phyloP scores from a whole-genome alignment of 1,140 invertebrate species.

The Pollicipes pollicipes region DNA sequence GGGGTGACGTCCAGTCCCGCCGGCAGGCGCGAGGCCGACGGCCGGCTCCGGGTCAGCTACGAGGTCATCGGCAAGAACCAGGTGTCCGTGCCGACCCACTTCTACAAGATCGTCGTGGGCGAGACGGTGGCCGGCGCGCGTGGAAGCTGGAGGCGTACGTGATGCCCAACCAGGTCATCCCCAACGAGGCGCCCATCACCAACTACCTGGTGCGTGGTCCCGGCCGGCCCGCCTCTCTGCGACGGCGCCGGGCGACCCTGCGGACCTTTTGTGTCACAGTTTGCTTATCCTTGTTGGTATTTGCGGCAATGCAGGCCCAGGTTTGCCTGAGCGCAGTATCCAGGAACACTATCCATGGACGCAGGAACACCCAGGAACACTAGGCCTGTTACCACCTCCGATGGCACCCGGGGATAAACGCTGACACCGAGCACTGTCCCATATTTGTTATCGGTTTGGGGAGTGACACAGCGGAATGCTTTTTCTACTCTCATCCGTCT shows the following conservation, averaged over 20 bases:
- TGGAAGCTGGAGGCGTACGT: conserved; percentile 83
- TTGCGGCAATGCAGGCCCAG: no score
- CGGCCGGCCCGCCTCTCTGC: background rate
- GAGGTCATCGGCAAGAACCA: conserved; percentile 87
- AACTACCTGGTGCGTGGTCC: conserved; percentile 45
- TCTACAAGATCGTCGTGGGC: conserved; percentile 80
- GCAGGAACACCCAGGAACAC: no score
- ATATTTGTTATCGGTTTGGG: no score
- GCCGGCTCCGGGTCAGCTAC: conserved; percentile 83
- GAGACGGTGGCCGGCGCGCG: conserved; percentile 49
- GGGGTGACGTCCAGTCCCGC: no score
- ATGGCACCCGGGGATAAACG: no score
- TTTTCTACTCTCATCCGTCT: no score
- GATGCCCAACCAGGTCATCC: conserved; percentile 76
- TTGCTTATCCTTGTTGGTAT: background rate
- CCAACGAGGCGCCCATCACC: conserved; percentile 50
- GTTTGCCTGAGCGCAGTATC: no score
- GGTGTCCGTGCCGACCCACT: conserved; percentile 96
- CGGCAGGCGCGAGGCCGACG: conserved; percentile 53
- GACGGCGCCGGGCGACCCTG: background rate
- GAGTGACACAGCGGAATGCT: no score
- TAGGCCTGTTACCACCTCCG: no score
- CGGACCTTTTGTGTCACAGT: conserved; percentile 7
- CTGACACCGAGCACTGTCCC: no score
- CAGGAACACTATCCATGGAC: no score